Conservation (phyloP, 2,797 vertebrate genomes). For the Chelidonichthys spinosus region DNA sequence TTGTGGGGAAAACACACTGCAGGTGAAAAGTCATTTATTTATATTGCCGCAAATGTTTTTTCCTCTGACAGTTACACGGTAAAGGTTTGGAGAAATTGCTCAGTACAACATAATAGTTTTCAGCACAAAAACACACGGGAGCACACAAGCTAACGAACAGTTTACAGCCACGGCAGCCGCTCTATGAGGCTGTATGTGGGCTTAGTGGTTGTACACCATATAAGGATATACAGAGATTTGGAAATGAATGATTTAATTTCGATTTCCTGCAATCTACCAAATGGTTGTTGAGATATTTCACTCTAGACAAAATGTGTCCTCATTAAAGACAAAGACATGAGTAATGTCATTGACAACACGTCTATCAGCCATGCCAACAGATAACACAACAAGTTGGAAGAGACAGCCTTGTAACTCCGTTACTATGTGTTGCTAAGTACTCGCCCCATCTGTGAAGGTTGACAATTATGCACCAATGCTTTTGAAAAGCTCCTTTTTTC, state of each 20-base stretch:
- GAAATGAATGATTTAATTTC: no score
- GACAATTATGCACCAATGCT: background rate
- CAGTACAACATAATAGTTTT: background rate
- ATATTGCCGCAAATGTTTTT: slow-evolving; percentile 5
- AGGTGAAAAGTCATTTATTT: background rate
- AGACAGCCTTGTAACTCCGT: background rate
- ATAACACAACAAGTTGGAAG: background rate
- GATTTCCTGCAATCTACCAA: no score
- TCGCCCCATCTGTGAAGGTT: background rate
- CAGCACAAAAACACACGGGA: background rate
- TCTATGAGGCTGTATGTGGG: background rate
- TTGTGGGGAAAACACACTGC: background rate
- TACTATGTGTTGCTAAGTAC: background rate
- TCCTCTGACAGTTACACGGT: background rate
- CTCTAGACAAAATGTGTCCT: no score
- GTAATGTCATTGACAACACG: background rate
- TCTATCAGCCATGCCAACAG: background rate
- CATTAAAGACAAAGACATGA: no score
- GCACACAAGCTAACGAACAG: background rate
- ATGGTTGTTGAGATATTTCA: no score
- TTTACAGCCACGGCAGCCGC: background rate
- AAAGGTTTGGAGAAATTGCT: background rate
- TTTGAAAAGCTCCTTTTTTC: background rate
- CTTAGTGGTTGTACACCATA: background rate
- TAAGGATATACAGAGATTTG: no score